Percentiles rank a stretch among this genome's conserved stretches.
Conservation (phyloP, 2,797 vertebrate genomes). For the Oreonectes daqikongensis region DNA sequence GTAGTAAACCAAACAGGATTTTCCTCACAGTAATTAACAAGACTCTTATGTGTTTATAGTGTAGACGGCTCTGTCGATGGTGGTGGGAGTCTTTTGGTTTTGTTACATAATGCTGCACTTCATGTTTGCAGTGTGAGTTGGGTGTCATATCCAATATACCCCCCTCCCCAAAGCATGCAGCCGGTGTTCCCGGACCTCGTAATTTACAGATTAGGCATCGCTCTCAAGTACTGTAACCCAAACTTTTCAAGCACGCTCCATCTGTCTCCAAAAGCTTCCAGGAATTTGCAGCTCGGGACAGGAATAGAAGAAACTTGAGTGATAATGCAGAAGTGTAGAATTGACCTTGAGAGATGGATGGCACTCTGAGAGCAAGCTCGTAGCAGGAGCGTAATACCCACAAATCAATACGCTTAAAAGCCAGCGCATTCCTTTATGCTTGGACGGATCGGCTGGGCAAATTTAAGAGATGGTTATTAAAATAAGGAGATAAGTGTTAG, state of each 20-base stretch:
- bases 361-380: conserved; percentile 74
- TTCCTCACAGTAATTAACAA: background rate
- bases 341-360: conserved; percentile 76
- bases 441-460: conserved; percentile 67
- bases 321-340: conserved; percentile 77
- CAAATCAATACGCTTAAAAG: conserved; percentile 82
- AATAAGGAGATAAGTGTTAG: conserved; percentile 23
- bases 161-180: background rate
- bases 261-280: conserved; percentile 65
- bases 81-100: background rate
- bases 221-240: conserved; percentile 62
- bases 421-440: conserved; percentile 66
- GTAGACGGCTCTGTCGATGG: background rate
- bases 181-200: background rate
- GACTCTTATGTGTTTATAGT: background rate
- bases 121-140: background rate
- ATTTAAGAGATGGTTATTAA: conserved; percentile 68
- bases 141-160: background rate
- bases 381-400: conserved; percentile 73
- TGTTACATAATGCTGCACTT: background rate
- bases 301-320: conserved; percentile 68
- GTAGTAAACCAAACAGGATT: background rate
- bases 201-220: background rate
- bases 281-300: conserved; percentile 67
- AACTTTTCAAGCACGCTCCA: conserved; percentile 1